These are phyloP conservation scores for Brachionus koreanus DNA, from an alignment of 1,140 invertebrate genomes.

Conservation along the genomic window DNA sequence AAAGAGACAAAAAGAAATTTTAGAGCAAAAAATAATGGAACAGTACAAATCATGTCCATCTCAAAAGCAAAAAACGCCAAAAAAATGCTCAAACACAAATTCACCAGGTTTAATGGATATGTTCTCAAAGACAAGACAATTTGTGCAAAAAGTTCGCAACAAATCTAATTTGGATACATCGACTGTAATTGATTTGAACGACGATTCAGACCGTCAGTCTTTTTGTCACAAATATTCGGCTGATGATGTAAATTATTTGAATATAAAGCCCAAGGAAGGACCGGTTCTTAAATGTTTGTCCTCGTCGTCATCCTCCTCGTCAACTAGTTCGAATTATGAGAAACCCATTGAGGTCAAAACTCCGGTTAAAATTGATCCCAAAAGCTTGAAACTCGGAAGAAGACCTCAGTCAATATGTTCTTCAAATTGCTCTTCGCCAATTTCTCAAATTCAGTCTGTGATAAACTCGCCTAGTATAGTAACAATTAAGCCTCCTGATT, in stretches of 20 bases:
- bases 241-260: conserved; percentile 44
- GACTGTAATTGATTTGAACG: background rate
- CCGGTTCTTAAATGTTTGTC: conserved; percentile 22
- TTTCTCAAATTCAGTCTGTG: conserved; percentile 19
- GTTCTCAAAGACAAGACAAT: conserved; percentile 38
- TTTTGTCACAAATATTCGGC: conserved; percentile 44
- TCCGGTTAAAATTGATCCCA: conserved; percentile 28
- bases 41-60: conserved; percentile 30
- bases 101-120: background rate
- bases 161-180: conserved; percentile 25
- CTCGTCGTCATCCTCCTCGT: conserved; percentile 29
- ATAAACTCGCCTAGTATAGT: conserved; percentile 19
- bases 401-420: conserved; percentile 40
- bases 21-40: conserved; percentile 45
- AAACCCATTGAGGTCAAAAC: conserved; percentile 1
- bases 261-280: conserved; percentile 11
- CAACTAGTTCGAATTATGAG: conserved; percentile 4
- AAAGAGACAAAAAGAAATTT: conserved; percentile 41
- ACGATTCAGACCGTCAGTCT: background rate
- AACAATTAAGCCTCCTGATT: conserved; percentile 22
- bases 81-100: conserved; percentile 9
- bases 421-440: conserved; percentile 32
- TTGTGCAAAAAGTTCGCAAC: conserved; percentile 42
- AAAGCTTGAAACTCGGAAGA: conserved; percentile 38
- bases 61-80: conserved; percentile 10